Conservation (phyloP, 2,797 vertebrate species). For the Buceros bicornis region DNA sequence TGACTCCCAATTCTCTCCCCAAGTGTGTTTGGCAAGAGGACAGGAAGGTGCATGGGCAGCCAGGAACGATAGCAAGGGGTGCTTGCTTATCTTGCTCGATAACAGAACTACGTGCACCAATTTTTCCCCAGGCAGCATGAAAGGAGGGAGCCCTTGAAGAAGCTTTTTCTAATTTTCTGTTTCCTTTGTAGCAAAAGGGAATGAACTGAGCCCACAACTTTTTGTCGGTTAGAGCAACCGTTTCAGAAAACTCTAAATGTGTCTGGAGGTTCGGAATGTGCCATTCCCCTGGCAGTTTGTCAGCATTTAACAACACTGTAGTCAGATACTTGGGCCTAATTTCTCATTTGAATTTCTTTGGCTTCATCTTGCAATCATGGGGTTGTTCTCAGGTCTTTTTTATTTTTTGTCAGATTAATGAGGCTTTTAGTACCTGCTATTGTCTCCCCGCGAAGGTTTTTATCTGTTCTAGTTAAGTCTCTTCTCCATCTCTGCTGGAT, state of each 20-base stretch:
- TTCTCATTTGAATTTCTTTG: neutral
- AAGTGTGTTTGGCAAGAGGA: neutral
- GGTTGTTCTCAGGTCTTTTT: neutral
- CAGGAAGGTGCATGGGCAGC: neutral
- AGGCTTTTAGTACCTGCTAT: neutral
- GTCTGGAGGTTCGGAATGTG: neutral
- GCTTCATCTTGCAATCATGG: neutral
- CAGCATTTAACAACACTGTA: neutral
- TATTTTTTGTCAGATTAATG: neutral
- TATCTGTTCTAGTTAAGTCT: conserved; percentile 14
- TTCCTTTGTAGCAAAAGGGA: neutral
- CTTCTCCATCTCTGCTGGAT: neutral
- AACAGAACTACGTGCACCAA: neutral
- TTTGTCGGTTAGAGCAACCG: neutral
- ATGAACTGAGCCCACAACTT: neutral
- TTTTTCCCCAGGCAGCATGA: neutral
- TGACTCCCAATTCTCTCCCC: neutral
- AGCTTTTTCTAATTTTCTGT: neutral
- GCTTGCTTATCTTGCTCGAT: neutral
- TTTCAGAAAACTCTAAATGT: neutral
- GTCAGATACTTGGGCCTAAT: neutral
- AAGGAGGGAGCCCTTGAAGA: neutral
- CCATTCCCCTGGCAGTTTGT: neutral
- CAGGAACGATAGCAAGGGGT: neutral
- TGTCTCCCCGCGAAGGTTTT: conserved; percentile 36